These are phyloP conservation scores for Chloromyia formosa DNA, from an alignment of 2,888 invertebrate species.

Conservation along the genomic window DNA sequence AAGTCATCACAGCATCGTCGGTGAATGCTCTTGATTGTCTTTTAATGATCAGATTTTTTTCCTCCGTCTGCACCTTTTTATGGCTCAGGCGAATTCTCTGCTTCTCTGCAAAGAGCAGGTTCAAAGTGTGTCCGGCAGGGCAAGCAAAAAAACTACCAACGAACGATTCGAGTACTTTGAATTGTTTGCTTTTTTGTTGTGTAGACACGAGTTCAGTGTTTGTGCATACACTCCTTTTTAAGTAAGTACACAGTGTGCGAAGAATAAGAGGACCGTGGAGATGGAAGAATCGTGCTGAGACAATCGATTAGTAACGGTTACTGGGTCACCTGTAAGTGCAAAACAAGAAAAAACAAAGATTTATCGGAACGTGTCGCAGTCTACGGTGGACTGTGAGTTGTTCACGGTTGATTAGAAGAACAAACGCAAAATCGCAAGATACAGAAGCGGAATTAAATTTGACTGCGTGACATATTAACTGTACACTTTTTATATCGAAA, in stretches of 20 bases:
- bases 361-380: background rate
- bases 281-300: background rate
- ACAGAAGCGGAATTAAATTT: no score
- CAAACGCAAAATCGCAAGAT: no score
- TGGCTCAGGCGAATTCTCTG: no score
- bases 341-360: background rate
- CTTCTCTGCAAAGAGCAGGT: background rate
- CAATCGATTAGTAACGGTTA: slow-evolving; percentile 38
- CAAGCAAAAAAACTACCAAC: background rate
- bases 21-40: slow-evolving; percentile 46
- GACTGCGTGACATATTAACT: no score
- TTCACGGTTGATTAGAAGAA: no score
- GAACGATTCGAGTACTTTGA: background rate
- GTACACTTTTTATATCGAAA: no score
- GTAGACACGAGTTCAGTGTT: background rate
- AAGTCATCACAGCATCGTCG: background rate
- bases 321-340: slow-evolving; percentile 11
- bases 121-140: slow-evolving; percentile 40
- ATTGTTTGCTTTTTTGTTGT: slow-evolving; percentile 16
- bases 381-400: background rate
- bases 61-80: background rate
- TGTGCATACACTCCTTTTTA: no score
- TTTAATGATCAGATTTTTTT: slow-evolving; percentile 43
- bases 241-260: no score
- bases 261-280: no score